These are phyloP conservation scores for Petrocephalus sullivani DNA, from an alignment of 2,797 vertebrate species.

Conservation along the genomic window DNA sequence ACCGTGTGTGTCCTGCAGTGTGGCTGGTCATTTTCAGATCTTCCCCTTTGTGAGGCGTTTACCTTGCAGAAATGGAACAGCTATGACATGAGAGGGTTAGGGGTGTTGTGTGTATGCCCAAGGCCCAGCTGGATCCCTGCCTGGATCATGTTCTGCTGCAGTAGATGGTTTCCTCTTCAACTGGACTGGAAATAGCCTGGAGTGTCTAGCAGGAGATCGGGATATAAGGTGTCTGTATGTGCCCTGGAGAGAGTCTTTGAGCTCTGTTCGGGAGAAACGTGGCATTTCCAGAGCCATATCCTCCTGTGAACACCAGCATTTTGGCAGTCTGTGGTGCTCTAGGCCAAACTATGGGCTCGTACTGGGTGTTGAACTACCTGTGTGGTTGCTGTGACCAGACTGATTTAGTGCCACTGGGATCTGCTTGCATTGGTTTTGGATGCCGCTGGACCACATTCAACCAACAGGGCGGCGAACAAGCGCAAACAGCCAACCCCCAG, in stretches of 20 bases:
- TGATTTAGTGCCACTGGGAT: neutral
- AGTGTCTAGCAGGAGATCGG: neutral
- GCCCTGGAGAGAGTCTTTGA: neutral
- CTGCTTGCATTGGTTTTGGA: neutral
- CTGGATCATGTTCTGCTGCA: neutral
- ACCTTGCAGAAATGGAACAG: neutral
- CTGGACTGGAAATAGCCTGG: neutral
- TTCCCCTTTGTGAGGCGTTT: neutral
- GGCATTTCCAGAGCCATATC: neutral
- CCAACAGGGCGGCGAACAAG: neutral
- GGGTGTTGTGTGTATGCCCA: neutral
- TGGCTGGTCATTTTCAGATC: neutral
- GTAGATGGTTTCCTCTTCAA: neutral
- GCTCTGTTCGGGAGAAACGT: neutral
- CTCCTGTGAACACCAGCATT: neutral
- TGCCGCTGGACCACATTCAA: neutral
- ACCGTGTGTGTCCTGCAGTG: neutral
- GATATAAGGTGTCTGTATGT: no score
- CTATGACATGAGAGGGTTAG: neutral
- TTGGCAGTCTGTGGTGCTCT: neutral
- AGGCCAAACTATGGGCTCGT: neutral
- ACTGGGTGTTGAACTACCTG: no score
- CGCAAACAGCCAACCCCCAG: conserved; percentile 15
- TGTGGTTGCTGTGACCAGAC: neutral
- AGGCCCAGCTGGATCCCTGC: neutral